Evolutionary conservation across 2,888 invertebrate species (phyloP).

Genomic region (Scrobipalpa costella): DNA sequence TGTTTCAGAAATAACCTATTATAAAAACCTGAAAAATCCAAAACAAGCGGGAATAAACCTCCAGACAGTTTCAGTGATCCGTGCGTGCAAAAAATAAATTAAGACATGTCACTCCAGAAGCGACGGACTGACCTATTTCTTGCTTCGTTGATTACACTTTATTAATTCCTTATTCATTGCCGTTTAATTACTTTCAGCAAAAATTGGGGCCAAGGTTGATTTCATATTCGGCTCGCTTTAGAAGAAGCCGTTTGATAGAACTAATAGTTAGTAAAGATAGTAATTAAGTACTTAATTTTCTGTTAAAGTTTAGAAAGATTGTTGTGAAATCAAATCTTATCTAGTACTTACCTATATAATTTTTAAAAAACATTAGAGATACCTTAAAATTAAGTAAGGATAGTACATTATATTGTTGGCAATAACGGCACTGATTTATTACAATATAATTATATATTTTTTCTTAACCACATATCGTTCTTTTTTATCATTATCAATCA

Average conservation of each 20-base stretch:
- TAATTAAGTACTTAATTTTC: too few relatives aligned
- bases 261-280: background rate
- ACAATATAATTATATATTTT: too few relatives aligned
- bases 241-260: background rate
- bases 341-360: too few relatives aligned
- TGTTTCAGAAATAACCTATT: background rate
- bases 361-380: too few relatives aligned
- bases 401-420: too few relatives aligned
- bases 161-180: constrained; percentile 1
- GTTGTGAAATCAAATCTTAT: too few relatives aligned
- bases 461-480: too few relatives aligned
- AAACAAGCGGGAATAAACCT: background rate
- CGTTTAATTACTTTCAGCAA: constrained; percentile 35
- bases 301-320: too few relatives aligned
- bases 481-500: too few relatives aligned
- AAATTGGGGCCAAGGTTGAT: constrained; percentile 41
- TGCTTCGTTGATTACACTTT: constrained; percentile 34
- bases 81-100: constrained; percentile 33
- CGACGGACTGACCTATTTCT: constrained; percentile 33
- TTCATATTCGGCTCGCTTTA: constrained; percentile 30
- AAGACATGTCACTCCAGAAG: constrained; percentile 39
- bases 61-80: background rate
- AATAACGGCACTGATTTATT: too few relatives aligned
- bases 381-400: too few relatives aligned
- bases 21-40: background rate